These are phyloP conservation scores for Aleiodes leptofemur DNA, from an alignment of 2,888 invertebrate species.

Conservation along the genomic window DNA sequence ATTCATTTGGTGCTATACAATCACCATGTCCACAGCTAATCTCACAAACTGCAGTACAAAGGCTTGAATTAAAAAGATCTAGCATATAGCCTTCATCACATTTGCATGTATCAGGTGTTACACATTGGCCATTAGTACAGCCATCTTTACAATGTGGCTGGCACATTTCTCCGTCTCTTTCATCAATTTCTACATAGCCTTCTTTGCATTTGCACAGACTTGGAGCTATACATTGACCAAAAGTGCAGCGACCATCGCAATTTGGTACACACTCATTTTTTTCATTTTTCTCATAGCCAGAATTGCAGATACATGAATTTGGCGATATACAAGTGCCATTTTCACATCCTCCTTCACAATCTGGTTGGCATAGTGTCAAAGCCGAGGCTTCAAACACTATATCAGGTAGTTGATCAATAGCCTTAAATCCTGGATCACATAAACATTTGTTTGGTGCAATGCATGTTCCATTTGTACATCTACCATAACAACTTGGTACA, in stretches of 20 bases:
- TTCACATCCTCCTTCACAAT: slow-evolving; percentile 55
- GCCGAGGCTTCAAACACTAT: not conserved
- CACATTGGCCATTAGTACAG: slow-evolving; percentile 76
- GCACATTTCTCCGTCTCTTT: slow-evolving; percentile 51
- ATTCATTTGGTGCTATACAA: slow-evolving; percentile 51
- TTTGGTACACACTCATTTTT: slow-evolving; percentile 64
- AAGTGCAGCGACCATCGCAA: slow-evolving; percentile 65
- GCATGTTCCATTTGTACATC: slow-evolving; percentile 66
- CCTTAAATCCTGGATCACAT: slow-evolving; percentile 57
- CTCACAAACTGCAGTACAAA: slow-evolving; percentile 50
- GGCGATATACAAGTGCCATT: slow-evolving; percentile 58
- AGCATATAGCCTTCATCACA: slow-evolving; percentile 43
- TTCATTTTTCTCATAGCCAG: slow-evolving; percentile 55
- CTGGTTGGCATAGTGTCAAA: slow-evolving; percentile 35
- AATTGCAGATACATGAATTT: slow-evolving; percentile 52
- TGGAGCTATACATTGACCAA: slow-evolving; percentile 61
- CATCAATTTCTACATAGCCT: slow-evolving; percentile 29
- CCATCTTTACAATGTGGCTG: slow-evolving; percentile 67
- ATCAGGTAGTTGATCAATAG: not conserved
- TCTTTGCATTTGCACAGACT: slow-evolving; percentile 64
- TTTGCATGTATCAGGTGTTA: slow-evolving; percentile 40
- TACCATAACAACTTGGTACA: slow-evolving; percentile 62
- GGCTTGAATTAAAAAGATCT: slow-evolving; percentile 31
- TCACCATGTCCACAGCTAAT: slow-evolving; percentile 40
- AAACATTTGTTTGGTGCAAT: slow-evolving; percentile 57